phyloP scores from a whole-genome alignment of 2,888 invertebrate species.

The Seladonia tumulorum region DNA sequence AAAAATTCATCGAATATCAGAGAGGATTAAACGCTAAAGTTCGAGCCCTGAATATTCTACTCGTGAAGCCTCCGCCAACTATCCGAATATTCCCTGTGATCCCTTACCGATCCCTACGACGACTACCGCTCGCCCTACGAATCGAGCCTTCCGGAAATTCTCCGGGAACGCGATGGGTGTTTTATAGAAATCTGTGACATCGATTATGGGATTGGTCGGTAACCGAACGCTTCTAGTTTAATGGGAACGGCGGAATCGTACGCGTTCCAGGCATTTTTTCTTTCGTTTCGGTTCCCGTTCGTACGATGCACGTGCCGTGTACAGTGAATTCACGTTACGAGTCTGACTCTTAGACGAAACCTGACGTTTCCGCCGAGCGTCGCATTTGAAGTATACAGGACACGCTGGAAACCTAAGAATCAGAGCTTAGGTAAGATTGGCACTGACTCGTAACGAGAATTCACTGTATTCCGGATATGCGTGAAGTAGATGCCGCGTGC shows the following conservation, averaged over 20 bases:
- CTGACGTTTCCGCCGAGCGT: no score
- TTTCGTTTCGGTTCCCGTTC: neutral
- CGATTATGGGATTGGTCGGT: slow-evolving; percentile 13
- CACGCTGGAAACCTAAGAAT: no score
- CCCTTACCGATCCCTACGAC: neutral
- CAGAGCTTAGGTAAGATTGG: no score
- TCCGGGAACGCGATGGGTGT: slow-evolving; percentile 23
- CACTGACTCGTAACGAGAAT: no score
- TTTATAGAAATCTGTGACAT: slow-evolving; percentile 16
- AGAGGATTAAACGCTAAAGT: neutral
- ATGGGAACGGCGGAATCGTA: neutral
- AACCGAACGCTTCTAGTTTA: neutral
- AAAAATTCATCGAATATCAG: neutral
- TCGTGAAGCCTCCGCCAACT: neutral
- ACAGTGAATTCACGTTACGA: no score
- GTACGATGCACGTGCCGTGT: neutral
- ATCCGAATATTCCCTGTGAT: neutral
- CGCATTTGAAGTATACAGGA: no score
- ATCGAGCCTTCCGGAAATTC: neutral
- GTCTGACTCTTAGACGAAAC: no score
- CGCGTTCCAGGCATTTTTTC: neutral
- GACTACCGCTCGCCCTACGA: neutral
- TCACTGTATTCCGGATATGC: neutral
- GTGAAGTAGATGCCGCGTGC: slow-evolving; percentile 57
- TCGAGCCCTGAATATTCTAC: neutral